These are phyloP conservation scores for Sarcophilus harrisii DNA, from an alignment of 2,797 vertebrate species.

Conservation along the genomic window DNA sequence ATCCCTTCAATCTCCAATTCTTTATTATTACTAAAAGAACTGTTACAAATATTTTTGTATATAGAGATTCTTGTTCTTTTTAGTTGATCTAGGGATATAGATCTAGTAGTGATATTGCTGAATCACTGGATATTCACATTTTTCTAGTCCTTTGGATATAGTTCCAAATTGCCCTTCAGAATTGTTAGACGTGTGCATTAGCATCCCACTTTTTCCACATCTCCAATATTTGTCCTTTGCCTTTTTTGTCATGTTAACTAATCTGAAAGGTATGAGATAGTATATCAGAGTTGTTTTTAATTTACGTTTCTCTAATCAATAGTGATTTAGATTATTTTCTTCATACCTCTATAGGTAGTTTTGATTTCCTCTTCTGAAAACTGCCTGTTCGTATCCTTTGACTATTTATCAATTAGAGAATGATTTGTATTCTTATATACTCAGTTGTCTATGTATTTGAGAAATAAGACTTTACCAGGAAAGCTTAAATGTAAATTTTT, in stretches of 20 bases:
- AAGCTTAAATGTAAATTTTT: neutral
- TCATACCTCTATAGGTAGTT: neutral
- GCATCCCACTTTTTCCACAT: neutral
- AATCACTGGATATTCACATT: neutral
- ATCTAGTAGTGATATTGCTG: neutral
- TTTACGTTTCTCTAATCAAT: neutral
- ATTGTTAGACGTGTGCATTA: neutral
- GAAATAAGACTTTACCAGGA: neutral
- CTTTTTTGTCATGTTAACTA: neutral
- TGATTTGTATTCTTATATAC: neutral
- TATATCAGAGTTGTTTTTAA: neutral
- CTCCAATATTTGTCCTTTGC: neutral
- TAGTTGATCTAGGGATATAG: neutral
- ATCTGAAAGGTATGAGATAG: neutral
- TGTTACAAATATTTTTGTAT: neutral
- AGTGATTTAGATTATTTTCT: neutral
- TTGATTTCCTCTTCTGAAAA: neutral
- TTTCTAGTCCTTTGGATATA: neutral
- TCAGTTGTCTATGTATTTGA: neutral
- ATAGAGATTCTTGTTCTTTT: neutral
- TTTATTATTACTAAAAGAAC: neutral
- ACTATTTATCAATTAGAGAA: neutral
- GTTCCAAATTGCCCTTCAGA: neutral
- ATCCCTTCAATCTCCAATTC: neutral
- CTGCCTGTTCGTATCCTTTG: neutral